Evolutionary conservation across 1,140 invertebrate genomes (phyloP), one percentile per base, ranked within the genome.

Genomic region (Drosophila elegans): DNA sequence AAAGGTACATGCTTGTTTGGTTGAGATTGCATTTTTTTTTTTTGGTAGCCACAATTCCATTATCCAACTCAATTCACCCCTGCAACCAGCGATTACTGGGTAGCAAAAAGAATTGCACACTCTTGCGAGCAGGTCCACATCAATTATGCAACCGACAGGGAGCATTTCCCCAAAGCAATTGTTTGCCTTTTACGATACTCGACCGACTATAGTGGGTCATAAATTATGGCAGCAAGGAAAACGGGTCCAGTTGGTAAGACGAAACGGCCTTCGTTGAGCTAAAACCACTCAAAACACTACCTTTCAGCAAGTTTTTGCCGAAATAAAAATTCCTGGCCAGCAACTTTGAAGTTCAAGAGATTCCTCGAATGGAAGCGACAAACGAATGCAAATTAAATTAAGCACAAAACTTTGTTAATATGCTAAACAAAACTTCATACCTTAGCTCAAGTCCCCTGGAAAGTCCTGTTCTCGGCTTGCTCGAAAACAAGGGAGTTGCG

Each of bases 331-430:
- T 89, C 62, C 63, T 55, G 59, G 48, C 52, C 62, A 51, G 38
- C 38, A 57, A 67, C 41, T 77, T 85, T 77, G 62, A 71, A 29
- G 61, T 64, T 56, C 39, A 29, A 44, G 25, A 54, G 51, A 51
- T 46, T 32, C 44, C 38, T 54, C 29, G 0, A 13, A 56, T 34
- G 56, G 6, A 64, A 46, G 49, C n/a, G 41, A 49, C 61, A 59
- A 51, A 80, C 56, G 49, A 83, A 79, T 62, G 75, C 64, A 89
- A 77, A 89, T 88, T 89, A 89, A 89, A 88, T 89, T 72, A 89
- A 89, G 71, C 67, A 74, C 73, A 46, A 88, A 89, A 88, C 83
- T 88, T 88, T 88, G 68, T 75, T 78, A 84, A 88, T 88, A 89
- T 88, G 68, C 80, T 44, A 89, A 78, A 57, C 64, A 71, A 80